Evolutionary conservation across 2,113 vertebrate species (phyloP).

Genomic region (Lota lota): DNA sequence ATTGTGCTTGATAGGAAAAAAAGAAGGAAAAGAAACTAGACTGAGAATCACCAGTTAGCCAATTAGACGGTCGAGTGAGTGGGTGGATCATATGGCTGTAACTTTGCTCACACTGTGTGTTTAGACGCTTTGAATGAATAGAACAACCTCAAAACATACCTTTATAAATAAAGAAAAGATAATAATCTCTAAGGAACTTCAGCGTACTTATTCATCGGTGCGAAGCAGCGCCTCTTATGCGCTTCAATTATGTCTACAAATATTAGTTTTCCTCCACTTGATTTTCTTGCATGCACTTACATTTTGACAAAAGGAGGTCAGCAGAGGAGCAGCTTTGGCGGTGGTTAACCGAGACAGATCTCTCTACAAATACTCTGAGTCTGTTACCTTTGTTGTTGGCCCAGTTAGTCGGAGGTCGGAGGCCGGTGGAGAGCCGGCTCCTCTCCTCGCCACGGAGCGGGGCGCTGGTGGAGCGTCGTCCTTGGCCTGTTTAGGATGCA

Average conservation of each 20-base stretch:
- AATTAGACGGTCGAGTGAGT: no score
- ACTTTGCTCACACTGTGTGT: no score
- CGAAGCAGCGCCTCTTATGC: not conserved
- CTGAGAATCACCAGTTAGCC: no score
- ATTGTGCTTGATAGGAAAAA: no score
- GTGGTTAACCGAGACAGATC: not conserved
- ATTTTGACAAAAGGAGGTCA: slow-evolving; percentile 4
- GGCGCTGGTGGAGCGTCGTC: slow-evolving; percentile 14
- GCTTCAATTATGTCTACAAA: not conserved
- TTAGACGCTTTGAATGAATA: no score
- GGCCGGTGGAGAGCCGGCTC: no score
- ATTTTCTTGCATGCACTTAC: not conserved
- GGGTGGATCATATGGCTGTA: no score
- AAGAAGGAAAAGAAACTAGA: no score
- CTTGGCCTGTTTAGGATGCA: slow-evolving; percentile 53
- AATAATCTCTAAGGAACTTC: not conserved
- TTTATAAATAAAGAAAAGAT: not conserved
- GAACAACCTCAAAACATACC: slow-evolving; percentile 51
- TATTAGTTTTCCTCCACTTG: not conserved
- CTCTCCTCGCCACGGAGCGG: no score
- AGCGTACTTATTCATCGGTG: not conserved
- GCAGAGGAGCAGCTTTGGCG: not conserved
- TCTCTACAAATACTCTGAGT: slow-evolving; percentile 21
- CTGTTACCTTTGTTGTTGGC: slow-evolving; percentile 29
- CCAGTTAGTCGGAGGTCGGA: slow-evolving; percentile 22